phyloP scores from a whole-genome alignment of 2,113 vertebrate genomes.

The Leptosomus discolor region DNA sequence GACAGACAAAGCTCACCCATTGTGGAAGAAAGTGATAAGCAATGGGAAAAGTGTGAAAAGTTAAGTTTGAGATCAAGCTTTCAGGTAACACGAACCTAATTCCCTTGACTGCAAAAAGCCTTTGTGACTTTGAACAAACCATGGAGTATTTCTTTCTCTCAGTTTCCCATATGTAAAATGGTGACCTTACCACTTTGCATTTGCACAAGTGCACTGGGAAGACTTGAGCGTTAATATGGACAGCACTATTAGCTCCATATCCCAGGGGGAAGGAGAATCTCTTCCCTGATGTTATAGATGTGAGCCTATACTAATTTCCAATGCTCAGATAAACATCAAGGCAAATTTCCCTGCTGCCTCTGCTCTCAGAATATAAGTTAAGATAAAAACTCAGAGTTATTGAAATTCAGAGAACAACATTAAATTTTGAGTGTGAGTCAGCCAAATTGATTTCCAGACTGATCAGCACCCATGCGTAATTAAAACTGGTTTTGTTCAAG shows the following conservation, averaged over 20 bases:
- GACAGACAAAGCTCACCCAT: background rate
- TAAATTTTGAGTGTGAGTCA: background rate
- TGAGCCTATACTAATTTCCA: background rate
- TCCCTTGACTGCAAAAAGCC: background rate
- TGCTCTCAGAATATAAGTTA: background rate
- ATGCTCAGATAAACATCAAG: background rate
- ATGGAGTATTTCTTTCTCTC: background rate
- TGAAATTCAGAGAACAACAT: background rate
- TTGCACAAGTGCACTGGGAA: background rate
- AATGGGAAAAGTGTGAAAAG: background rate
- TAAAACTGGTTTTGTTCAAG: background rate
- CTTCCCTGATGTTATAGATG: background rate
- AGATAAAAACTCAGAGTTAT: slow-evolving; percentile 4
- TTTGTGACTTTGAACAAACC: background rate
- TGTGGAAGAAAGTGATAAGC: background rate
- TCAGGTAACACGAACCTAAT: background rate
- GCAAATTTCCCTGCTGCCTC: background rate
- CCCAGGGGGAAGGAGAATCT: background rate
- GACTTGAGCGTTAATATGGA: background rate
- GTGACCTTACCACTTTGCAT: background rate
- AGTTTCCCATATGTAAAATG: rapidly evolving
- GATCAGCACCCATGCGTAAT: background rate
- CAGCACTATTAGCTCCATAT: background rate
- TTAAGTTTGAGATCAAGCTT: background rate
- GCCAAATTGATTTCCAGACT: slow-evolving; percentile 2